phyloP scores from a whole-genome alignment of 2,113 vertebrate species.

The Alligator sinensis region DNA sequence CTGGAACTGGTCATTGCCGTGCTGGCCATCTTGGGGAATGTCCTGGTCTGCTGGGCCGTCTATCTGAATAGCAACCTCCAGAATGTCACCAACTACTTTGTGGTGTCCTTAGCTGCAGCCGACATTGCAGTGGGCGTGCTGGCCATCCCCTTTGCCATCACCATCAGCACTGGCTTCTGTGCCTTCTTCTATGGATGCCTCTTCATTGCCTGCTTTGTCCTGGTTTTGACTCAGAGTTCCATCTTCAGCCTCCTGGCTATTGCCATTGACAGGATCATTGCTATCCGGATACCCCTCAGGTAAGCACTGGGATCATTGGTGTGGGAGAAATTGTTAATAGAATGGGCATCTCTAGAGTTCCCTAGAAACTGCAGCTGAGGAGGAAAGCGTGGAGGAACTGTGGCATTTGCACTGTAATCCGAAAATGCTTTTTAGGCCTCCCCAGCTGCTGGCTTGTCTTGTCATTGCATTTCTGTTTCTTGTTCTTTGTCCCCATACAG shows the following conservation, averaged over 20 bases:
- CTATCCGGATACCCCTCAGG: conserved; percentile 95
- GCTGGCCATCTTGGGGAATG: conserved; percentile 93
- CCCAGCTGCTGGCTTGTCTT: background rate
- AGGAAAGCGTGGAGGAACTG: background rate
- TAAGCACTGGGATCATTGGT: conserved; percentile 37
- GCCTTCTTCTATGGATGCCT: conserved; percentile 95
- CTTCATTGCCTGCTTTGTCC: conserved; percentile 95
- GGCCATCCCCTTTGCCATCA: conserved; percentile 94
- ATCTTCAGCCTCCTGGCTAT: conserved; percentile 98
- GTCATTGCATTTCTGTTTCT: background rate
- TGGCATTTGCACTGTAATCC: background rate
- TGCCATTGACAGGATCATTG: conserved; percentile 94
- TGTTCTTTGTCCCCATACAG: background rate
- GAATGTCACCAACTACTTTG: conserved; percentile 96
- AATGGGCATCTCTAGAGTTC: background rate
- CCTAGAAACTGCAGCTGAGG: background rate
- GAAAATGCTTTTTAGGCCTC: background rate
- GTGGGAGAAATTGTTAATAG: background rate
- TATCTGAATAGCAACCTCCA: conserved; percentile 94
- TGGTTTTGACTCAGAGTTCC: conserved; percentile 96
- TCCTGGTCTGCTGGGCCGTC: conserved; percentile 97
- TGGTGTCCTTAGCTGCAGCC: conserved; percentile 93
- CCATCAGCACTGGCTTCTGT: conserved; percentile 96
- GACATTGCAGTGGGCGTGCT: conserved; percentile 96
- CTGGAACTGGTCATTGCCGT: conserved; percentile 92